Conservation (phyloP, 2,888 invertebrate species). For the Rhagium mordax region DNA sequence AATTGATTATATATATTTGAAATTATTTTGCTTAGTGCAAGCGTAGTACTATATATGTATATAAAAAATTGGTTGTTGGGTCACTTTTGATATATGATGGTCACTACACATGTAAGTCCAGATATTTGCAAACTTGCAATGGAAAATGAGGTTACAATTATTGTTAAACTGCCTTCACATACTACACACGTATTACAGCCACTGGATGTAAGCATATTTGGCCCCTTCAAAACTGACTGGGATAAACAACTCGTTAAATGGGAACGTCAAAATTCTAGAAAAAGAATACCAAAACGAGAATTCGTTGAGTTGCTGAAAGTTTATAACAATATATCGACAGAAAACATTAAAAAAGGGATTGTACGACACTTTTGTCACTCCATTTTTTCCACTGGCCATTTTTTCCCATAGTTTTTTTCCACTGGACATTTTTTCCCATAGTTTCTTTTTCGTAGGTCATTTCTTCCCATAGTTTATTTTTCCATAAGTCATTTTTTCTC, state of each 20-base stretch:
- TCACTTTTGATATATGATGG: constrained; percentile 60
- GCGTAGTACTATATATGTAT: too few relatives aligned
- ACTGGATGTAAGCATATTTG: constrained; percentile 40
- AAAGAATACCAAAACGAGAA: constrained; percentile 9
- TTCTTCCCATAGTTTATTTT: too few relatives aligned
- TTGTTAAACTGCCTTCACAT: constrained; percentile 21
- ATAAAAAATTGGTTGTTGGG: too few relatives aligned
- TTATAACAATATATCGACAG: not conserved
- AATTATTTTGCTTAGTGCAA: too few relatives aligned
- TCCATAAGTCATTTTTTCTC: too few relatives aligned
- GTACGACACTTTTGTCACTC: too few relatives aligned
- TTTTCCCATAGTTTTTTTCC: too few relatives aligned
- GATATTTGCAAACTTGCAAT: constrained; percentile 7
- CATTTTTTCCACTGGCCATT: too few relatives aligned
- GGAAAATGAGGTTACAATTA: constrained; percentile 15
- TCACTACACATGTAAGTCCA: constrained; percentile 52
- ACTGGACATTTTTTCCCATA: too few relatives aligned
- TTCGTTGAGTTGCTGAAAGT: constrained; percentile 15
- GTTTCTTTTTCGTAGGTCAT: too few relatives aligned
- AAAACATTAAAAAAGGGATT: not conserved
- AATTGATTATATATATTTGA: too few relatives aligned
- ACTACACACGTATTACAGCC: constrained; percentile 33
- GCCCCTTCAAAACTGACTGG: constrained; percentile 26
- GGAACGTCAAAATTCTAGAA: constrained; percentile 17
- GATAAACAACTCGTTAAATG: constrained; percentile 7